phyloP scores from a whole-genome alignment of 2,113 vertebrate species.

The Cinclus cinclus region DNA sequence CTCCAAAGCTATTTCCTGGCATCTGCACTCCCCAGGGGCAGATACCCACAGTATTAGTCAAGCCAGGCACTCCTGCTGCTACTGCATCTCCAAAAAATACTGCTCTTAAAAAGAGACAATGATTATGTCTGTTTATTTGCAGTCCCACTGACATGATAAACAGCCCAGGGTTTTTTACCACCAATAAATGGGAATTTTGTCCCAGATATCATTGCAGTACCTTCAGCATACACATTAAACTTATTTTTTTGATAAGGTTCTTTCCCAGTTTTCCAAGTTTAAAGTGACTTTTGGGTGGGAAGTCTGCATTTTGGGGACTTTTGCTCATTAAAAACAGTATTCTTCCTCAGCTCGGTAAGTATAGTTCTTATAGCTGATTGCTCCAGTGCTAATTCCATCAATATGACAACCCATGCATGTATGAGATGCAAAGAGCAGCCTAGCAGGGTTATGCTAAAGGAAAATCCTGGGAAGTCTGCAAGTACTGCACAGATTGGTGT shows the following conservation, averaged over 20 bases:
- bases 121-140: background rate
- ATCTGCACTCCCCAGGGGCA: slow-evolving; percentile 53
- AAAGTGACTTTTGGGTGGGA: background rate
- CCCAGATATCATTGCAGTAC: background rate
- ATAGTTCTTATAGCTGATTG: background rate
- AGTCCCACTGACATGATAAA: background rate
- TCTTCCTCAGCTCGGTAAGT: background rate
- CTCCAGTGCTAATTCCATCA: background rate
- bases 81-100: slow-evolving; percentile 27
- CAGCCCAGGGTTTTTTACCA: background rate
- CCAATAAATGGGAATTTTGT: background rate
- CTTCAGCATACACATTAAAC: background rate
- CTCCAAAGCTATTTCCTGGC: slow-evolving; percentile 56
- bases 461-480: background rate
- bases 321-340: background rate
- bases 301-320: background rate
- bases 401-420: background rate
- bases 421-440: background rate
- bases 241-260: background rate
- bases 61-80: slow-evolving; percentile 44
- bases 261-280: background rate
- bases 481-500: background rate
- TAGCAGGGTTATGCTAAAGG: background rate
- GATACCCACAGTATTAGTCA: slow-evolving; percentile 60
- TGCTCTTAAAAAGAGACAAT: slow-evolving; percentile 1